Evolutionary conservation across 1,140 invertebrate species (phyloP), one percentile per base, ranked within the genome.

Genomic region (Eulimnadia texana): DNA sequence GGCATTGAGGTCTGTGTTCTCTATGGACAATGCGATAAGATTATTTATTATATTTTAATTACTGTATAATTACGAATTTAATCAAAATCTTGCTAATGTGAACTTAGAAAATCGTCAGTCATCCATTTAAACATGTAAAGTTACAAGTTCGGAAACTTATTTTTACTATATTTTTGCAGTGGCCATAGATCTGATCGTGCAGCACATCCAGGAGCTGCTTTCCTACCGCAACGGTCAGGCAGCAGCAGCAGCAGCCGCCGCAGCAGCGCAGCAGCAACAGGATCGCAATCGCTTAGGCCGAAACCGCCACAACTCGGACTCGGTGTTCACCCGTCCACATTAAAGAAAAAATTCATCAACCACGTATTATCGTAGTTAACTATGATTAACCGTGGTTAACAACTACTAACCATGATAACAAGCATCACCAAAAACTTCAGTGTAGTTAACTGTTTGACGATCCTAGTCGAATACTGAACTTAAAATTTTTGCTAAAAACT

Each of bases 131-230:
- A n/a, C n/a, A n/a, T n/a, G n/a, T n/a, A n/a, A n/a, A n/a, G n/a
- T n/a, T n/a, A n/a, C n/a, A n/a, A n/a, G n/a, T n/a, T n/a, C n/a
- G n/a, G n/a, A n/a, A n/a, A n/a, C n/a, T n/a, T n/a, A 25, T 58
- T 24, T 24, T 58, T 10, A 16, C 3, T 10, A 28, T 58, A 13
- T 57, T 58, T 86, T 79, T 81, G 60, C 85, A 95, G 94, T 98
- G 82, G 94, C 94, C 76, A 97, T 98, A 81, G 92, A 94, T 77
- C 82, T 98, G 74, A 96, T 98, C 78, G 93, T 98, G 70, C 91
- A 97, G 75, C 93, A 96, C 82, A 96, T 98, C 77, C 86, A 90
- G 80, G 93, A 97, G 78, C 84, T 93, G 69, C 83, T 96, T 73
- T 33, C 61, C 58, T 42, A 60, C 23, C 47, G 64, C 28, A 64